These are phyloP conservation scores for Chrysopa pallens DNA, from an alignment of 1,140 invertebrate species.

Conservation along the genomic window DNA sequence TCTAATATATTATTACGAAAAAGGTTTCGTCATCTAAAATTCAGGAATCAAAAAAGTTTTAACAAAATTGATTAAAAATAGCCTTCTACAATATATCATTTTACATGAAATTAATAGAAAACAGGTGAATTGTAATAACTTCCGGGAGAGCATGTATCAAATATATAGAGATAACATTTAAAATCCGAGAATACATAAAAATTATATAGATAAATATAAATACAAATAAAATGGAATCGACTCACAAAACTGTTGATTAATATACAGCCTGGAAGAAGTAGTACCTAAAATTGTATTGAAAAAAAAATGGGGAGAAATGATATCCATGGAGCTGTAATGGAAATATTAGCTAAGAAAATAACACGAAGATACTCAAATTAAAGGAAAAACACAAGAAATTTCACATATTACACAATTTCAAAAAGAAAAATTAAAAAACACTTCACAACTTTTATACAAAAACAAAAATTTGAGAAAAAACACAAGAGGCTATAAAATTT, in stretches of 20 bases:
- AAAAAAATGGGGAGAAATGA: no score
- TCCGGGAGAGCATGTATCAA: neutral
- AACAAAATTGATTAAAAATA: no score
- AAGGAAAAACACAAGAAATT: neutral
- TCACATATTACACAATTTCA: neutral
- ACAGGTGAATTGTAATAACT: no score
- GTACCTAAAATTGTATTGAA: no score
- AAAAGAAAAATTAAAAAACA: neutral
- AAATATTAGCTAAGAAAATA: neutral
- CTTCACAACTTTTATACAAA: neutral
- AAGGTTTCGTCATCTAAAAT: no score
- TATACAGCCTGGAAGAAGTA: no score
- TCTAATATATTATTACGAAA: no score
- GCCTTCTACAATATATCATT: no score
- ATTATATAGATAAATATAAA: neutral
- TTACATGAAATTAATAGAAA: no score
- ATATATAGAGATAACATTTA: neutral
- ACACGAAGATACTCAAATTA: neutral
- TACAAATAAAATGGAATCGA: neutral
- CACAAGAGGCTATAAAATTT: neutral
- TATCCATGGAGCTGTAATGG: neutral
- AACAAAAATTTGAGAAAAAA: neutral
- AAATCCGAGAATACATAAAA: neutral
- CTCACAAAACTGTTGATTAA: neutral
- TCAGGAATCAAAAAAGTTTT: no score